Base-by-base conservation (phyloP, 2,113 vertebrate species). In the Onychostruthus taczanowskii region DNA sequence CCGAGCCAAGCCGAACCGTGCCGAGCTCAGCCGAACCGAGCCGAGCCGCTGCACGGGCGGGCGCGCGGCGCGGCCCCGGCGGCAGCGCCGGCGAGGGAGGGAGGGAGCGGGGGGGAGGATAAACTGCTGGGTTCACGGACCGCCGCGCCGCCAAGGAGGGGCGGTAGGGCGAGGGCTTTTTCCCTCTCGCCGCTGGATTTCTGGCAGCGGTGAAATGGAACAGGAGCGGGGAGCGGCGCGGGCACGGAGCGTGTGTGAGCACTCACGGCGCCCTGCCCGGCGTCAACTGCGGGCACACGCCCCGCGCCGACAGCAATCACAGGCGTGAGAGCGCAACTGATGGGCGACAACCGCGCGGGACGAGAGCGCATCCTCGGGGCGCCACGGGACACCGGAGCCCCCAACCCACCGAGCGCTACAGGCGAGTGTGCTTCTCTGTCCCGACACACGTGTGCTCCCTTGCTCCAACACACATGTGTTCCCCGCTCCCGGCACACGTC, bases 81-180 rank as follows among this genome's bases (percentile, higher is more conserved):
- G 50, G 79, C 89, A 24, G 74, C 66, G 76, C 39, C n/a, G 73
- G 78, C 75, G 67, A 88, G 67, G 31, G 58, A 72, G 75, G 84
- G 70, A 67, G 83, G 44, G 76, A 66, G 76, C 12, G 61, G 70
- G 24, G 70, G 70, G 76, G 68, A 62, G 79, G 68, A 83, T 87
- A 93, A 94, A 91, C 87, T 91, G 79, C 90, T 83, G 78, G 96
- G 96, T 95, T 97, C 84, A 93, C 86, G 61, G 95, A 94, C 64
- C 58, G 87, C 90, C 35, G 76, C 73, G 86, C 93, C 74, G 80
- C 72, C 47, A 3, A 52, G 56, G 63, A 89, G 44, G 80, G 46
- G 89, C 94, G 96, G 96, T 47, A 84, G 96, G 95, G 96, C 86
- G 68, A 55, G 11, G 81, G 64, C 50, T 69, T 44, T 89, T 52